Evolutionary conservation across 1,140 invertebrate species (phyloP).

Genomic region (Diabrotica undecimpunctata): DNA sequence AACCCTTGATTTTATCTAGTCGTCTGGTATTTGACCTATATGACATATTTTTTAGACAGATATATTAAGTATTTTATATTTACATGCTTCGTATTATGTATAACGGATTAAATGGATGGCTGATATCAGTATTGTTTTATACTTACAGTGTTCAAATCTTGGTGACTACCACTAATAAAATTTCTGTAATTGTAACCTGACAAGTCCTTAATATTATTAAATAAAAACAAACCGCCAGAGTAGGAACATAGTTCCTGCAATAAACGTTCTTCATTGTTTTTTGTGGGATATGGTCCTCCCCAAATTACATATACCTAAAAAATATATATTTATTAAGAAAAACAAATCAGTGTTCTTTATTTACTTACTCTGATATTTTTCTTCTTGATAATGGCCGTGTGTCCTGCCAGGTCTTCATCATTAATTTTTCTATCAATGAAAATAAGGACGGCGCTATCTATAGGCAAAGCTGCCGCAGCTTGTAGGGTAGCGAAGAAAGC

Average conservation of each 20-base stretch:
- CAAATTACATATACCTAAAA: slow-evolving; percentile 16
- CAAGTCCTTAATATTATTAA: neutral
- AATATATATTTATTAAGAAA: neutral
- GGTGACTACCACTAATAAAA: neutral
- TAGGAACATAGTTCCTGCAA: slow-evolving; percentile 10
- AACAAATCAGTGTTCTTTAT: neutral
- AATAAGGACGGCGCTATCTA: neutral
- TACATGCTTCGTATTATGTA: too few species aligned
- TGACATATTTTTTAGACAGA: too few species aligned
- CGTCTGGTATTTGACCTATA: too few species aligned
- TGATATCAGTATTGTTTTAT: neutral
- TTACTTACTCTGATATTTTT: slow-evolving; percentile 10
- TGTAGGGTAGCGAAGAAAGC: slow-evolving; percentile 6
- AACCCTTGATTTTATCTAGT: too few species aligned
- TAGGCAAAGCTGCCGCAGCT: slow-evolving; percentile 1
- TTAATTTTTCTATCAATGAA: slow-evolving; percentile 8
- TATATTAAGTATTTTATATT: too few species aligned
- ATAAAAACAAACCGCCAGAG: slow-evolving; percentile 10
- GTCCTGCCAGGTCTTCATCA: slow-evolving; percentile 11
- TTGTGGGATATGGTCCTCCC: slow-evolving; percentile 11
- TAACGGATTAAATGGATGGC: too few species aligned
- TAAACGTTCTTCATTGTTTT: slow-evolving; percentile 9
- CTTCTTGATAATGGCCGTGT: slow-evolving; percentile 9
- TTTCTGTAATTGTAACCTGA: slow-evolving; percentile 10
- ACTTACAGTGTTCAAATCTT: slow-evolving; percentile 8